Evolutionary conservation across 2,113 vertebrate species (phyloP).

Genomic region (Ascaphus truei): DNA sequence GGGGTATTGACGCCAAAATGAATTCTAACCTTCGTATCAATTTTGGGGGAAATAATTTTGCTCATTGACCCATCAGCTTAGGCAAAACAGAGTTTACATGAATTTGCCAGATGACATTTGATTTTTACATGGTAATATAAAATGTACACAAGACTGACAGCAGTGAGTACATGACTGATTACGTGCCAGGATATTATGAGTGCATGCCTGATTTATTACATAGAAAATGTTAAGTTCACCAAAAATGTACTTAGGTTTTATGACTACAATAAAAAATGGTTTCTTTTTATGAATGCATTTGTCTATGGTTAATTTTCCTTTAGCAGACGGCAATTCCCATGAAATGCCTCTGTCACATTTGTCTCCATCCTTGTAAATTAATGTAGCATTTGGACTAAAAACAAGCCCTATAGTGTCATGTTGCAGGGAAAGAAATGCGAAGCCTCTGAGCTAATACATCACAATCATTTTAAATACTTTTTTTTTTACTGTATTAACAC

Average conservation of each 20-base stretch:
- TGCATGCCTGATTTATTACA: neutral
- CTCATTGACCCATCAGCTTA: no score
- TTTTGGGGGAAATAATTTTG: no score
- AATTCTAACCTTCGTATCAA: no score
- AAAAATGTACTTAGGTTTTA: constrained; percentile 14
- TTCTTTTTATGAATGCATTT: neutral
- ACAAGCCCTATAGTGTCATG: neutral
- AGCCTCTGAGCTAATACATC: constrained; percentile 22
- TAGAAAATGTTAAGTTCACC: neutral
- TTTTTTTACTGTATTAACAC: neutral
- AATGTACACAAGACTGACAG: neutral
- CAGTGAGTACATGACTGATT: constrained; percentile 15
- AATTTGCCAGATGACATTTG: constrained; percentile 3
- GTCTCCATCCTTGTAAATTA: constrained; percentile 8
- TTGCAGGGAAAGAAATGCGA: neutral
- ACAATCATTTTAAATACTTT: neutral
- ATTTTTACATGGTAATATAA: neutral
- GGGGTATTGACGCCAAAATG: no score
- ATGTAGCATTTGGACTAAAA: neutral
- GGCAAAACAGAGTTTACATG: no score
- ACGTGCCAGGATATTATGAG: neutral
- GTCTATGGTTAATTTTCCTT: constrained; percentile 9
- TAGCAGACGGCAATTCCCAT: constrained; percentile 10
- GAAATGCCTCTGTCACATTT: constrained; percentile 17
- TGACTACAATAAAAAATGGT: neutral